Evolutionary conservation across 2,113 vertebrate species (phyloP).

Genomic region (Thalassarche chlororhynchos): DNA sequence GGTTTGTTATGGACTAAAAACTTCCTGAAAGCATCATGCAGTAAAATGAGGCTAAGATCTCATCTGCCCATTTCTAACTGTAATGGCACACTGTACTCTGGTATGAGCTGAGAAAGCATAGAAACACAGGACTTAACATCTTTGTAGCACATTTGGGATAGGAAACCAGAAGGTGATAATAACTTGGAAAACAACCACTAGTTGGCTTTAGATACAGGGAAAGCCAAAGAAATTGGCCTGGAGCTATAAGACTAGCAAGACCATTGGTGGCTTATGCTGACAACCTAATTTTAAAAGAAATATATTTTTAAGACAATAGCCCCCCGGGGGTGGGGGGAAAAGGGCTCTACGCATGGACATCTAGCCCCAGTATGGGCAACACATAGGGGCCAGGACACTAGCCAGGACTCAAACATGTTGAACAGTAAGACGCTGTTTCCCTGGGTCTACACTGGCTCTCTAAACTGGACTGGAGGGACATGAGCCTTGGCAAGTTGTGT

Average conservation of each 20-base stretch:
- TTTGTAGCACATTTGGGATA: neutral
- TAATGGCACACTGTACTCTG: neutral
- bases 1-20: neutral
- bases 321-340: fast-evolving
- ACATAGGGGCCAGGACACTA: neutral
- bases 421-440: neutral
- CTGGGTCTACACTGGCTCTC: neutral
- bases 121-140: neutral
- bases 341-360: neutral
- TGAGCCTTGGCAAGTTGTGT: neutral
- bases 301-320: neutral
- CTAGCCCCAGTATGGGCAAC: neutral
- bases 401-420: neutral
- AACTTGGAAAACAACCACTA: neutral
- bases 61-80: neutral
- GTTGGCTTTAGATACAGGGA: neutral
- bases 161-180: neutral
- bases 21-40: neutral
- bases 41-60: neutral
- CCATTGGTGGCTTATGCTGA: neutral
- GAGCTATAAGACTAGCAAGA: neutral
- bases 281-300: neutral
- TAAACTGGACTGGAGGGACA: neutral
- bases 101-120: neutral
- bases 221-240: neutral